Percentiles rank a stretch among this genome's conserved stretches.
Conservation (phyloP, 2,797 vertebrate genomes). For the Sebastolobus altivelis region DNA sequence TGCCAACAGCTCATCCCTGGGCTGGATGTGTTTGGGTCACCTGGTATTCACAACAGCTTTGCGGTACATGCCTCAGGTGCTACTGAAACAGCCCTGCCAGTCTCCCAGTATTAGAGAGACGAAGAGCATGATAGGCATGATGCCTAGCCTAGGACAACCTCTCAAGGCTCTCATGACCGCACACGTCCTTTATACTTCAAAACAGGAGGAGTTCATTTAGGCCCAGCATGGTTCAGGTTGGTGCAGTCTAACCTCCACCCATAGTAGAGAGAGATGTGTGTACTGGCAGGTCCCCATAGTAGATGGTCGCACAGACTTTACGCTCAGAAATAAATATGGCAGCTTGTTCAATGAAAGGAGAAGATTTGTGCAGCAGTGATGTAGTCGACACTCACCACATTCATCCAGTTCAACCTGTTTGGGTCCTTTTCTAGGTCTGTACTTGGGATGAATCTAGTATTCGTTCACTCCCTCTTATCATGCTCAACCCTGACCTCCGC, state of each 20-base stretch:
- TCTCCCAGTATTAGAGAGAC: neutral
- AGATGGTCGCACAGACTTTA: neutral
- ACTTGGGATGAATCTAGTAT: too few relatives aligned
- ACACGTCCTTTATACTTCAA: neutral
- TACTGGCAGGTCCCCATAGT: neutral
- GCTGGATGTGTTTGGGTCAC: slow-evolving; percentile 13
- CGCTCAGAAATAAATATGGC: neutral
- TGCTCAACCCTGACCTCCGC: neutral
- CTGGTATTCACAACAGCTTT: slow-evolving; percentile 1
- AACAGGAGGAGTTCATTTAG: neutral
- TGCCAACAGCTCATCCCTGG: slow-evolving; percentile 8
- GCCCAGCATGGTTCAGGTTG: neutral
- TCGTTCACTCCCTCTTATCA: too few relatives aligned
- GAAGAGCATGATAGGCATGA: neutral
- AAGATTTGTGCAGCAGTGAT: neutral
- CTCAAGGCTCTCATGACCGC: neutral
- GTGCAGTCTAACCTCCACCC: neutral
- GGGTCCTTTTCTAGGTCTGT: neutral
- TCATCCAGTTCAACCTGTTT: neutral
- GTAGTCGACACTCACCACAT: neutral
- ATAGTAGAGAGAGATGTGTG: neutral
- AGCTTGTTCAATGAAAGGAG: neutral
- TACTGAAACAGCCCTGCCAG: neutral
- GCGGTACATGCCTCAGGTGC: neutral
- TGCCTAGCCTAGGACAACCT: slow-evolving; percentile 21